Evolutionary conservation across 2,797 vertebrate genomes (phyloP), one percentile per base, ranked within the genome.

Genomic region (Margarornis squamiger): DNA sequence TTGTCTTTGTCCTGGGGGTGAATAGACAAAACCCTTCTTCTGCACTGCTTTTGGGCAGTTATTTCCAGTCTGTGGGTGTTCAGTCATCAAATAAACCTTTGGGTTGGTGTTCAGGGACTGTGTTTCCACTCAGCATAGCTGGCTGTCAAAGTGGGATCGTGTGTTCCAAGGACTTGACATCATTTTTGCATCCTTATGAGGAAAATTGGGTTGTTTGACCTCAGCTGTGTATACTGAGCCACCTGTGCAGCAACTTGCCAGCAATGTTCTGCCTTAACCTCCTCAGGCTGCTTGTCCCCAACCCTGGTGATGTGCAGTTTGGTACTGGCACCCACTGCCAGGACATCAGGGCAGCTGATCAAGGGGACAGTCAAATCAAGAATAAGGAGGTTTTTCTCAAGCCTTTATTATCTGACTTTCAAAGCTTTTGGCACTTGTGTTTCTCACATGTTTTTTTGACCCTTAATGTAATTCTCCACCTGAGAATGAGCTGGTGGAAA

Each of bases 81-180:
- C 91, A 43, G 1, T 49, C 86, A 73, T 65, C 85, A 79, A 75
- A 88, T 41, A 81, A 76, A 41, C 58, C 43, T 55, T 66, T 27
- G 77, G 65, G 59, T 32, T 86, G 63, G 6, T 86, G 80, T 45
- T 95, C 74, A 46, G 76, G 66, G 86, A 14, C 79, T 82, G 62
- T n/a, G 17, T 96, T 94, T 92, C 66, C 73, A 74, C 88, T 81
- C 76, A 34, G 89, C 51, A 1, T 41, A n/a, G 72, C 85, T 95
- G 92, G 91, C 95, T 90, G 95, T 84, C 90, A 84, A 29, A 63
- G 82, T 59, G 11, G 15, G 24, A 9, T 21, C 0, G 5, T 18
- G 43, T 91, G 70, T 95, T 90, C 94, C 88, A 92, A 82, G 83
- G 88, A 54, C 24, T n/a, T 93, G 89, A 91, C 89, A 70, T 96